Percentiles rank a stretch among this genome's conserved stretches.
phyloP scores from a whole-genome alignment of 1,140 invertebrate genomes.

The Trichonephila clavata region DNA sequence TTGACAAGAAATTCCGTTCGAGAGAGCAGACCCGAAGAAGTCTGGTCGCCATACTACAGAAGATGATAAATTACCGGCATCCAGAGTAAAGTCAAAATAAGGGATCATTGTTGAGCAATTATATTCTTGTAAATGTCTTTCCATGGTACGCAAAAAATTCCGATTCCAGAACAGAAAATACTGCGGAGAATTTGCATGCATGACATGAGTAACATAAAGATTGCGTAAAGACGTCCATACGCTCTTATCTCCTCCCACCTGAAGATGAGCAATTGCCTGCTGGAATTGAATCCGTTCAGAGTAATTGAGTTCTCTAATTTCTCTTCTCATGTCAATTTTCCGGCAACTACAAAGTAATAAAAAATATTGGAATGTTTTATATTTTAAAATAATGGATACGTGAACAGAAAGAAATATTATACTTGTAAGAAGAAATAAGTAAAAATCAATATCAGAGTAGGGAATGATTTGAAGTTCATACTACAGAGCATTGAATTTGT shows the following conservation, averaged over 20 bases:
- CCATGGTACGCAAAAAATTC: constrained; percentile 54
- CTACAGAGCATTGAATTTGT: too few species aligned
- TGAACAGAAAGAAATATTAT: too few species aligned
- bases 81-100: constrained; percentile 75
- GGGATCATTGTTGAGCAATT: constrained; percentile 61
- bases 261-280: constrained; percentile 46
- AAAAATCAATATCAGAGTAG: too few species aligned
- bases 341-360: constrained; percentile 55
- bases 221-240: constrained; percentile 65
- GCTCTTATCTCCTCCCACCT: constrained; percentile 24
- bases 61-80: constrained; percentile 63
- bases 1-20: constrained; percentile 25
- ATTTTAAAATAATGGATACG: too few species aligned
- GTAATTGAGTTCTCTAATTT: constrained; percentile 62
- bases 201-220: constrained; percentile 61
- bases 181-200: constrained; percentile 57
- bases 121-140: constrained; percentile 66
- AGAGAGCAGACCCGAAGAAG: constrained; percentile 43
- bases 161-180: constrained; percentile 74
- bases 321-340: constrained; percentile 10
- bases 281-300: constrained; percentile 57
- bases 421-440: too few species aligned
- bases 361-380: neutral
- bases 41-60: constrained; percentile 65
- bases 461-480: too few species aligned